phyloP scores from a whole-genome alignment of 2,113 vertebrate genomes.

The Loxodonta africana region DNA sequence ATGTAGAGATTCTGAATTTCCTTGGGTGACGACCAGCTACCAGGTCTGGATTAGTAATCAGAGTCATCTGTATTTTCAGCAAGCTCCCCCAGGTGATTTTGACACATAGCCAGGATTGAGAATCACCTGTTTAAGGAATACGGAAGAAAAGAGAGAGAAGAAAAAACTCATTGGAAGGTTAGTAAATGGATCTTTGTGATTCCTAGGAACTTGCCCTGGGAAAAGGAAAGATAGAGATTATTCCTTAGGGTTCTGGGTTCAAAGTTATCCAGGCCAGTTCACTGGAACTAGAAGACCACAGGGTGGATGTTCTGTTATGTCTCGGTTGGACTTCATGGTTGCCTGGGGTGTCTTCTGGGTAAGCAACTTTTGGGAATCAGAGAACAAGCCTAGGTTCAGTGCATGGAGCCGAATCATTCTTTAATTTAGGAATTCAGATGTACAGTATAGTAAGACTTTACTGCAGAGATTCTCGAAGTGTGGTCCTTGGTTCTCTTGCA shows the following conservation, averaged over 20 bases:
- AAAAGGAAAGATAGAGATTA: constrained; percentile 8
- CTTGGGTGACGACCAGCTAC: background rate
- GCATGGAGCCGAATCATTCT: background rate
- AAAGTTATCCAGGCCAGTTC: background rate
- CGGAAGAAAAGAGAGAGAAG: background rate
- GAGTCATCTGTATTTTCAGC: background rate
- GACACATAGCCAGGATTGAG: background rate
- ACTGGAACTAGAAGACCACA: background rate
- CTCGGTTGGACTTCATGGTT: background rate
- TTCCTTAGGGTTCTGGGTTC: background rate
- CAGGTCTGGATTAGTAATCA: background rate
- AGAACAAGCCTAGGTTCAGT: background rate
- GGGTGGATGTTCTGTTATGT: background rate
- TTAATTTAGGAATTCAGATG: background rate
- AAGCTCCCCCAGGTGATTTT: background rate
- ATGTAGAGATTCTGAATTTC: constrained; percentile 37
- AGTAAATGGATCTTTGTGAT: background rate
- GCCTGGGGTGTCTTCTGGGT: background rate
- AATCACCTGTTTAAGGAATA: background rate
- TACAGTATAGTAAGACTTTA: background rate
- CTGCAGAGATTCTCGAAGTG: background rate
- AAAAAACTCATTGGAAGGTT: background rate
- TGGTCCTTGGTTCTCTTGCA: background rate
- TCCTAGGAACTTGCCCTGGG: background rate
- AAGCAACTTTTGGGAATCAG: background rate